Conservation (phyloP, 2,888 invertebrate genomes). For the Macropis europaea region DNA sequence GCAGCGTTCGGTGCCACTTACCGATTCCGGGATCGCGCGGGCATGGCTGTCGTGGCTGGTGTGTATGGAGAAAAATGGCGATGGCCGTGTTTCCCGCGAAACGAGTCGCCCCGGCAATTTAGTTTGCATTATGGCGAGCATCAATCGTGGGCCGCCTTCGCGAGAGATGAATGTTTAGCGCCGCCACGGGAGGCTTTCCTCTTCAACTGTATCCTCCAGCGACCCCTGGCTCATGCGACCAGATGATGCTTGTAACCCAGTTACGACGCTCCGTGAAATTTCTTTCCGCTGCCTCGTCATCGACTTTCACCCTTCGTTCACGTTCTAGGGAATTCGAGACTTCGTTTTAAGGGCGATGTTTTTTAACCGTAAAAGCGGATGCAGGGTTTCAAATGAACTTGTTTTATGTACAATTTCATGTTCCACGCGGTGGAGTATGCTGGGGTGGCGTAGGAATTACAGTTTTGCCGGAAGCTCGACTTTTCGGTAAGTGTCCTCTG, state of each 20-base stretch:
- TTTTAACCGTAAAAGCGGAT: no score
- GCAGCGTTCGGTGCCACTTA: slow-evolving; percentile 17
- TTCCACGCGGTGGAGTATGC: no score
- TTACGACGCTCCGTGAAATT: neutral
- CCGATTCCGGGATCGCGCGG: slow-evolving; percentile 39
- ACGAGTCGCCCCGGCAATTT: slow-evolving; percentile 59
- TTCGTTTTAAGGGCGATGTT: no score
- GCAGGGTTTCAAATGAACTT: no score
- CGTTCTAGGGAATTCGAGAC: no score
- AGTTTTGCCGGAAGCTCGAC: no score
- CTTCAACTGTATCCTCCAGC: slow-evolving; percentile 12
- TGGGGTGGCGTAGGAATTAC: no score
- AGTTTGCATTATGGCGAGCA: slow-evolving; percentile 66
- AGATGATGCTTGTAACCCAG: neutral
- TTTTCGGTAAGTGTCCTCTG: no score
- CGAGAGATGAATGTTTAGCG: slow-evolving; percentile 62
- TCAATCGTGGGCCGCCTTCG: slow-evolving; percentile 57
- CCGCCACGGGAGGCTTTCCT: slow-evolving; percentile 44
- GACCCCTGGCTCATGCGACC: slow-evolving; percentile 6
- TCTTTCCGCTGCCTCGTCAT: neutral
- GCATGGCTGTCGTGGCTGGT: slow-evolving; percentile 3
- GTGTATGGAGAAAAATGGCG: slow-evolving; percentile 56
- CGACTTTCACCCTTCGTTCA: no score
- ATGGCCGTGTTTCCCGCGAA: slow-evolving; percentile 33
- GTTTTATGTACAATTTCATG: no score